Evolutionary conservation across 2,888 invertebrate species (phyloP).

Genomic region (Cerceris ruficornis): DNA sequence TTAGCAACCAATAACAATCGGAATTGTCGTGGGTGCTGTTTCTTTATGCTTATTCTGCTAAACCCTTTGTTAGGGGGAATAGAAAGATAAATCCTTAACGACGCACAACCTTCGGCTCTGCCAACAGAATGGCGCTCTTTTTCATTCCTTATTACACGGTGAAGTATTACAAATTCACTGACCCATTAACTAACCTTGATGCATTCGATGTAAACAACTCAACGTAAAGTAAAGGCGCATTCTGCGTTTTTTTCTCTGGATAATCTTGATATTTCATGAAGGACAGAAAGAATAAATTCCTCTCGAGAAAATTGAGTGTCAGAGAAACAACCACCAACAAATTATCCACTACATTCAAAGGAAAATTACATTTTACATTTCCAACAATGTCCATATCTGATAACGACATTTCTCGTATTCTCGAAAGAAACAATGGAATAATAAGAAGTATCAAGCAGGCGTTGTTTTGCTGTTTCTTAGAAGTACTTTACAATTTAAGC

Average conservation of each 20-base stretch:
- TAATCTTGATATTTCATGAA: too few relatives aligned
- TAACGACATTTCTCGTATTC: background rate
- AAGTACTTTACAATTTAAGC: slow-evolving; percentile 2
- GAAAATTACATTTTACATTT: background rate
- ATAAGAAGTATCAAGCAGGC: background rate
- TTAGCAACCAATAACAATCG: too few relatives aligned
- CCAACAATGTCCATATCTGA: background rate
- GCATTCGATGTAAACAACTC: background rate
- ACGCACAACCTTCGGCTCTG: too few relatives aligned
- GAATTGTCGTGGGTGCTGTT: too few relatives aligned
- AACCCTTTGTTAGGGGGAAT: too few relatives aligned
- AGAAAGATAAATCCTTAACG: too few relatives aligned
- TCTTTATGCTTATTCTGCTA: too few relatives aligned
- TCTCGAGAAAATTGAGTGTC: too few relatives aligned
- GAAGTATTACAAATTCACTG: slow-evolving; percentile 7
- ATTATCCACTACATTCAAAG: background rate
- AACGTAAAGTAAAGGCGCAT: background rate
- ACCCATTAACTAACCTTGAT: slow-evolving; percentile 8
- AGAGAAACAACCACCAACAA: background rate
- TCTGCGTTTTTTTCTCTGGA: background rate
- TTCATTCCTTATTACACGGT: background rate
- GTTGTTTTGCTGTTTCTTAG: background rate
- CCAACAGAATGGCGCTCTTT: too few relatives aligned
- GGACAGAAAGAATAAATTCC: too few relatives aligned
- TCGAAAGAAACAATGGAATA: background rate